phyloP scores from a whole-genome alignment of 2,113 vertebrate species.

The Caretta caretta region DNA sequence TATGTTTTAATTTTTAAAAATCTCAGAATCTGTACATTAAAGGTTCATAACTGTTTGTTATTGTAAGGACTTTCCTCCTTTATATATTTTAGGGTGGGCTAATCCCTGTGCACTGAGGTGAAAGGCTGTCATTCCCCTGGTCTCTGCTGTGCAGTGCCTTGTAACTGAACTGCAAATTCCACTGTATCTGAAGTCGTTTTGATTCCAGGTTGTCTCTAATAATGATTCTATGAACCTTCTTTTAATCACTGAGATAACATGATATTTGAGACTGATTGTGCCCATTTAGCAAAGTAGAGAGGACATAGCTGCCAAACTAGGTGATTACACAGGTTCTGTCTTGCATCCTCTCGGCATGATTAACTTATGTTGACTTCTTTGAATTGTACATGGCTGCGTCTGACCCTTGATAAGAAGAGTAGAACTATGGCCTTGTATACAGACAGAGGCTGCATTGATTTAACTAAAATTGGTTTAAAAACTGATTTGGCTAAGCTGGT shows the following conservation, averaged over 20 bases:
- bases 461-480: neutral
- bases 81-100: neutral
- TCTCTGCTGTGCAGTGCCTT: too few relatives aligned
- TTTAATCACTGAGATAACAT: fast-evolving
- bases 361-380: fast-evolving
- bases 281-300: neutral
- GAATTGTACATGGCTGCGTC: neutral
- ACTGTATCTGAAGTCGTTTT: neutral
- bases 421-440: neutral
- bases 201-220: neutral
- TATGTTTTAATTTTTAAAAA: slow-evolving; percentile 27
- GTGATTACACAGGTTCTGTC: neutral
- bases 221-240: neutral
- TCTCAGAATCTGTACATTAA: neutral
- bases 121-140: neutral
- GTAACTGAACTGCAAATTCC: neutral
- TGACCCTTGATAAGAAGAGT: fast-evolving
- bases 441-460: neutral
- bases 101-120: neutral
- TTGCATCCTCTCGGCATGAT: fast-evolving
- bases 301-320: neutral
- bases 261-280: fast-evolving
- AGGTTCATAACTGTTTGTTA: neutral
- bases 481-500: neutral
- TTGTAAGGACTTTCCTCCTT: fast-evolving